Evolutionary conservation across 2,113 vertebrate species (phyloP).

Genomic region (Stictonetta naevosa): DNA sequence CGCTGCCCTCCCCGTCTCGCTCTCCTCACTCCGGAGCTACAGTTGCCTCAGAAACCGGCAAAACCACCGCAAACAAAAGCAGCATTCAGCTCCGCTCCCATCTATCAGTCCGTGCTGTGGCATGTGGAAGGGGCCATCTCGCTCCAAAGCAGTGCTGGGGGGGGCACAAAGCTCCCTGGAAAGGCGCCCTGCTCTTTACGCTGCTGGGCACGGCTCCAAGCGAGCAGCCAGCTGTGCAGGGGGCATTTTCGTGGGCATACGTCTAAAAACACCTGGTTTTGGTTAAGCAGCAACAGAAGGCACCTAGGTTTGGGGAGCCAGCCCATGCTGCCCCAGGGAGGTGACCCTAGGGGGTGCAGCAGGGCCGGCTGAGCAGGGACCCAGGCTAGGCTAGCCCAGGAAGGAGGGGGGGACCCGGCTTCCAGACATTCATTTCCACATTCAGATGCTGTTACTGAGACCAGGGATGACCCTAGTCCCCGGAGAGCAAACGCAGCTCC

Average conservation of each 20-base stretch:
- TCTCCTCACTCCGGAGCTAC: neutral
- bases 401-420: neutral
- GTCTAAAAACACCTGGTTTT: neutral
- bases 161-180: neutral
- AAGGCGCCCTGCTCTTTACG: neutral
- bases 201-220: neutral
- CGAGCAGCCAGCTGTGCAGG: neutral
- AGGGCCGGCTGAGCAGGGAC: neutral
- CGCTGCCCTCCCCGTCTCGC: neutral
- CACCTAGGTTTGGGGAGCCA: neutral
- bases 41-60: conserved; percentile 48
- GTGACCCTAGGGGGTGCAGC: neutral
- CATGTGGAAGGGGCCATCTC: neutral
- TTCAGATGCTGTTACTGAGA: neutral
- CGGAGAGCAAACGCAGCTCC: conserved; percentile 52
- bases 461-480: conserved; percentile 20
- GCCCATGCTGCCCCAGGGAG: neutral
- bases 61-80: conserved; percentile 31
- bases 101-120: neutral
- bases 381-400: neutral
- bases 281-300: neutral
- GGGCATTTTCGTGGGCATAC: neutral
- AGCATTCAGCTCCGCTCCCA: neutral
- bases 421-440: neutral
- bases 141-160: neutral